Evolutionary conservation across 2,888 invertebrate genomes (phyloP), one percentile per base, ranked within the genome.

Genomic region (Parochlus steinenii): DNA sequence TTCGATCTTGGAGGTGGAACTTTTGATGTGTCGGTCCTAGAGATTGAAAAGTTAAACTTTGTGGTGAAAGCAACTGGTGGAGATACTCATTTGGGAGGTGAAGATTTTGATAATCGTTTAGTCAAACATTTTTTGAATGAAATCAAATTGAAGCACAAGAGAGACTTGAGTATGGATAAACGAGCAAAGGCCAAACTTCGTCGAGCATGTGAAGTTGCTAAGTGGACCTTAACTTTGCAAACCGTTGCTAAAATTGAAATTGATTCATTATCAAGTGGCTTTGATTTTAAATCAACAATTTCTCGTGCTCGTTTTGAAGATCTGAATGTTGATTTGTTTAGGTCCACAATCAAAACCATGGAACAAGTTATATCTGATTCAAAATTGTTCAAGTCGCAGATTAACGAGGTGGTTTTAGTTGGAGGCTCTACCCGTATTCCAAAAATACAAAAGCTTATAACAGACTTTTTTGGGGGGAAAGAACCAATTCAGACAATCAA

Each of bases 391-490:
- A 78, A 77, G 50, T 54, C 57, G 14, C 49, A 52, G 26, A 66
- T 78, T 38, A 59, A 69, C 43, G 67, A 67, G 42, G 69, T 74
- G 18, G 71, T 73, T 0, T 47, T 69, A 53, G 62, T 76, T 17
- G 77, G 76, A 39, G 77, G 76, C 5, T 76, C 75, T 5, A 79
- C 69, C 6, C 64, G 75, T 45, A 77, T 77, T 40, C 76, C 76
- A 10, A 74, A 73, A 53, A 69, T 77, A 42, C 76, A 76, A 53
- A 74, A 71, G 47, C 63, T 78, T 42, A 61, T 76, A 6, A 43
- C 56, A 47, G 64, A 67, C 40, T 65, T 63, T 49, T 69, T 68
- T 49, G 60, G 61, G 42, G 69, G 70, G n/a, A n/a, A n/a, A n/a
- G n/a, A n/a, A n/a, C n/a, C n/a, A n/a, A n/a, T n/a, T n/a, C n/a